Conservation (phyloP, 2,113 vertebrate species). For the Microtus montanus region DNA sequence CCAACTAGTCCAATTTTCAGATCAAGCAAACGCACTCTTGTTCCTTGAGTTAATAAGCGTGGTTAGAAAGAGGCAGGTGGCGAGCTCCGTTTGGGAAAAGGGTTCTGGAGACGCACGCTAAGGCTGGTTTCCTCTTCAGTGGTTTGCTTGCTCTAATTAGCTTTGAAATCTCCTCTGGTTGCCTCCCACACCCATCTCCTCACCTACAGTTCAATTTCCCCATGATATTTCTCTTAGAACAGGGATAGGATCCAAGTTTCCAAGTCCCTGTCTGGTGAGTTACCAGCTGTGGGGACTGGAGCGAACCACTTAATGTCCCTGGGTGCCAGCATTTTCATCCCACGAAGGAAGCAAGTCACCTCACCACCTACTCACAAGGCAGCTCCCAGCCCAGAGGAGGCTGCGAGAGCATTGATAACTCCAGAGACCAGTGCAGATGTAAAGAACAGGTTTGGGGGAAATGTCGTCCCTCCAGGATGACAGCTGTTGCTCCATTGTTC, state of each 20-base stretch:
- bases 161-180: background rate
- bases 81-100: background rate
- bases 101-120: background rate
- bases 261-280: background rate
- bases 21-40: background rate
- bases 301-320: conserved; percentile 4
- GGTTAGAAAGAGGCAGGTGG: background rate
- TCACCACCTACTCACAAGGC: background rate
- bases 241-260: background rate
- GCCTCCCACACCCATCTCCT: background rate
- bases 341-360: background rate
- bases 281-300: conserved; percentile 35
- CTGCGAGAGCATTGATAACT: background rate
- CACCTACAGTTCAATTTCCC: conserved; percentile 11
- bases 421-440: background rate
- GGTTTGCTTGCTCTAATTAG: conserved; percentile 32
- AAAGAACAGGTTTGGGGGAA: background rate
- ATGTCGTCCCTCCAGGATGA: background rate
- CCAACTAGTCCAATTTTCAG: background rate
- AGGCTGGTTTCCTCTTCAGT: background rate
- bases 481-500: background rate
- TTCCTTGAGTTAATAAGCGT: background rate
- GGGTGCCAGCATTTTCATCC: background rate
- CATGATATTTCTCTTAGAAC: conserved; percentile 13
- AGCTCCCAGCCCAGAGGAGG: background rate